Percentiles rank a stretch among this genome's conserved stretches.
Conservation (phyloP, 2,113 vertebrate species). For the Camarhynchus parvulus region DNA sequence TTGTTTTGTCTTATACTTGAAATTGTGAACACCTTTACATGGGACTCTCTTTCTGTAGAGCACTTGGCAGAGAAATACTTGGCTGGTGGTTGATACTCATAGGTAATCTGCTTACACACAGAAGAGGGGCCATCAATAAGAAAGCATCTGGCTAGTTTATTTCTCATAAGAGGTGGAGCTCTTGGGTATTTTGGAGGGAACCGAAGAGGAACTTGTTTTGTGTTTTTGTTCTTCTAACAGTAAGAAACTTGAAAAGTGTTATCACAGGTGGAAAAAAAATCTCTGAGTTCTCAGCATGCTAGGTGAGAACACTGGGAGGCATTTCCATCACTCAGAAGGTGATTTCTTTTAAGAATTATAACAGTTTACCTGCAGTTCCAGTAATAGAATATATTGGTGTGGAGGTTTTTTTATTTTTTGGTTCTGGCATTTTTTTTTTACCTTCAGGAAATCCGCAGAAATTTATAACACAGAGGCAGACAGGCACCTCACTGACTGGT, state of each 20-base stretch:
- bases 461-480: constrained; percentile 9
- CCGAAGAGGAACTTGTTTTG: not conserved
- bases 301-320: not conserved
- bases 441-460: constrained; percentile 6
- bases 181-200: not conserved
- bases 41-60: not conserved
- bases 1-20: not conserved
- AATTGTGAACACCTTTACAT: not conserved
- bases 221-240: not conserved
- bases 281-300: not conserved
- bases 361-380: not conserved
- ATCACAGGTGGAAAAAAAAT: not conserved
- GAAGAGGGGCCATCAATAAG: not conserved
- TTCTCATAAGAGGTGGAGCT: not conserved
- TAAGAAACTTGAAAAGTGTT: not conserved
- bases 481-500: not conserved
- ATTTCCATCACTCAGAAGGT: not conserved
- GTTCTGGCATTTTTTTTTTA: not conserved
- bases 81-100: accelerated
- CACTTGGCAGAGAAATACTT: not conserved
- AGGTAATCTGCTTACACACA: not conserved
- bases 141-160: not conserved
- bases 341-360: not conserved
- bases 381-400: not conserved
- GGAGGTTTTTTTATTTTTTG: not conserved